Conservation (phyloP, 2,888 invertebrate species). For the Sympetrum striolatum region DNA sequence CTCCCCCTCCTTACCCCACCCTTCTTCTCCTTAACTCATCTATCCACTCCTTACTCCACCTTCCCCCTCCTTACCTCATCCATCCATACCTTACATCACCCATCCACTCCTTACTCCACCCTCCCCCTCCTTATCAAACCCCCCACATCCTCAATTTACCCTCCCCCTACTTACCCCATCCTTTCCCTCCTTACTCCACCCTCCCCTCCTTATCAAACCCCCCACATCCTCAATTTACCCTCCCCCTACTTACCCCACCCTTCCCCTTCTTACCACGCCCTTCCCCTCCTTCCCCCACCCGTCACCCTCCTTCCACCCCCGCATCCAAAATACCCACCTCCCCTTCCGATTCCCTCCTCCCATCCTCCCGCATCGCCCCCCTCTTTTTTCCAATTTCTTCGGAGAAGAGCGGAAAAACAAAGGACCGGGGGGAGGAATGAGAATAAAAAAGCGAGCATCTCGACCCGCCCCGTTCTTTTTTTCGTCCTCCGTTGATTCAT, state of each 20-base stretch:
- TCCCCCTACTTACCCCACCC: not conserved
- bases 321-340: not conserved
- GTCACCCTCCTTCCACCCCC: constrained; percentile 27
- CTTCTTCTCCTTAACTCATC: too few species aligned
- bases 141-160: too few species aligned
- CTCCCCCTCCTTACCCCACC: too few species aligned
- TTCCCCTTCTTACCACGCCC: not conserved
- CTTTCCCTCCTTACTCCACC: too few species aligned
- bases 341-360: not conserved
- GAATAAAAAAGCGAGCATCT: constrained; percentile 2
- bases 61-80: too few species aligned
- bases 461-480: not conserved
- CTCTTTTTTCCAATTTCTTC: constrained; percentile 37
- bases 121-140: too few species aligned
- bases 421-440: not conserved
- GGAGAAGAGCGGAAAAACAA: constrained; percentile 34
- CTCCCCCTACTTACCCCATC: too few species aligned
- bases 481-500: constrained; percentile 19
- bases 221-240: too few species aligned
- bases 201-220: too few species aligned
- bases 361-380: not conserved
- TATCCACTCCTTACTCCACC: too few species aligned
- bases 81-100: too few species aligned
- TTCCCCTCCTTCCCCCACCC: not conserved
- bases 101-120: too few species aligned